Base-by-base conservation (phyloP, 64 coral and sea anemone genomes). In the Anthopleura sola region DNA sequence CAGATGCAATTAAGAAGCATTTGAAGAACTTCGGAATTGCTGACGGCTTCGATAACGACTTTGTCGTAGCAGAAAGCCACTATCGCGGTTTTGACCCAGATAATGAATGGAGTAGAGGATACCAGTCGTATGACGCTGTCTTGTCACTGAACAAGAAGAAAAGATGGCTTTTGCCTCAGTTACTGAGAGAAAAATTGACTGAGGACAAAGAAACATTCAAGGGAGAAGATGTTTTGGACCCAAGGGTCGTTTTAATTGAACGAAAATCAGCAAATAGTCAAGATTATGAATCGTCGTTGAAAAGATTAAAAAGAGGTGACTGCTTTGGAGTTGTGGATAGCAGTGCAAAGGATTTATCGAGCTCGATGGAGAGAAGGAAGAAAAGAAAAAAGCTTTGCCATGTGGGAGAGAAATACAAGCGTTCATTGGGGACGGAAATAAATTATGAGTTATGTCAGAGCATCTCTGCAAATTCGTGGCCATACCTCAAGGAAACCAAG, bases 71-170 rank as follows among this genome's bases (percentile, higher is more conserved):
- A 60, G 82, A 90, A 85, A 90, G 82, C 69, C 82, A 29, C 15
- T 13, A 49, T 78, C 36, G 74, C 6, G 37, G 11, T 50, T 46
- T 86, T 60, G 38, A 68, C 1, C 51, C 29, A 24, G 57, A 62
- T 7, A 23, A 60, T 12, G 78, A 74, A 40, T 38, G 86, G 33
- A 21, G 26, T 48, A 75, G 80, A 7, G 66, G 66, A 9, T 71
- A 14, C 14, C 23, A 44, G 17, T 56, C 40, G 20, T 37, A 79
- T 21, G 40, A 93, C 74, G 23, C 20, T 2, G 47, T 93, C 40
- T 47, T 88, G 50, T 88, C 91, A 21, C 68, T 93, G 23, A 83
- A 87, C 32, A 93, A 93, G 37, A 64, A 53, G 10, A 87, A 93
- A 80, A 48, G 91, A 58, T 93, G 91, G 91, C 86, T 93, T 36